Evolutionary conservation across 2,113 vertebrate genomes (phyloP), one percentile per base, ranked within the genome.

Genomic region (Pungitius pungitius): DNA sequence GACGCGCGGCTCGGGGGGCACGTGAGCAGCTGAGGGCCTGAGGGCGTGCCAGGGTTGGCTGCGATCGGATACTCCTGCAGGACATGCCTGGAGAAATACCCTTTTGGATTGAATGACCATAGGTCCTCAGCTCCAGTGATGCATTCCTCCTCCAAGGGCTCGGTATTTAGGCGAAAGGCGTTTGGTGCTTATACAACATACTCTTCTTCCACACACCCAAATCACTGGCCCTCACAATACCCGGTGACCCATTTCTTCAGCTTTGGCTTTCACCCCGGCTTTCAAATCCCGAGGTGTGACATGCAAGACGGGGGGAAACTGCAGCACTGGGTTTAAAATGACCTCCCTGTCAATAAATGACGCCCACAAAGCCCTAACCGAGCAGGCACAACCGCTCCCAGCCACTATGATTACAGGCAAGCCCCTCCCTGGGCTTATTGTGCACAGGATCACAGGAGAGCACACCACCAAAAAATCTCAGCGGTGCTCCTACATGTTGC

Each of bases 21-120:
- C 66, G 83, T 88, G 81, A 91, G 77, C 89, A 91, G 88, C 92
- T 90, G 90, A 84, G 77, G 27, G 87, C 87, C 90, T 59, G 73
- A 35, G 10, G 83, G 87, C 81, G 81, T 70, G 76, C 75, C 51
- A n/a, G 42, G 51, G 71, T 77, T 55, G 84, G 89, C 89, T 78
- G 88, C 81, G 84, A 89, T 85, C 83, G 90, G 82, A 39, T 83
- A 81, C 86, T 90, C 85, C 86, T 84, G 49, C 49, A 83, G 75
- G 83, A 87, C 88, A 85, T 79, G 84, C 87, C 73, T 72, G 67
- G 59, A 56, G 72, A 77, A 78, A 66, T 68, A 59, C 54, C 69
- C 75, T 61, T 12, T 12, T 63, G 85, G 83, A 88, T 86, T 76
- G 83, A 80, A 86, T 88, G 75, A 65, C 88, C 20, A 35, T 39